Evolutionary conservation across 2,888 invertebrate species (phyloP), one percentile per base, ranked within the genome.

Genomic region (Eristalinus sepulchralis): DNA sequence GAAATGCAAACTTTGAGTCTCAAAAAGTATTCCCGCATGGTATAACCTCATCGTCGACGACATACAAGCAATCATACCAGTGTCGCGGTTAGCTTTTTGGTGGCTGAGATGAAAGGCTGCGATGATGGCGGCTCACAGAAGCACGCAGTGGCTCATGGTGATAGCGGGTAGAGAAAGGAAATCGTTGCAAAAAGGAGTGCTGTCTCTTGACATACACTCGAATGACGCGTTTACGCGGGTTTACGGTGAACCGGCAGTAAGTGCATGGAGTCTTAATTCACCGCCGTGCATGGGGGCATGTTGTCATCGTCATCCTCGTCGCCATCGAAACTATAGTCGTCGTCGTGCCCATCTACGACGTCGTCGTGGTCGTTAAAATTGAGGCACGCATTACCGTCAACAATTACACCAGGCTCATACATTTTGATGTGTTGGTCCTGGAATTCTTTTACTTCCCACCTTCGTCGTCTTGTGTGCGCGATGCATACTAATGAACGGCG

Each of bases 401-500:
- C 76, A 85, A 81, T 81, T 77, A 85, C 84, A 77, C 59, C 71
- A 72, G 63, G 67, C 67, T 67, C 73, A 71, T 81, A 47, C 64
- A 66, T 66, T 77, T 82, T 85, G 77, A 81, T 85, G 85, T 85
- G 77, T 85, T 82, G 64, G 82, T 82, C 82, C 77, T 85, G 85
- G 82, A 82, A 85, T 82, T 85, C 77, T 72, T 55, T 64, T 34
- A 70, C 77, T 85, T 85, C 64, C 73, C 72, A 72, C 71, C 76
- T 84, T 76, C 71, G 66, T 76, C 24, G 67, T 62, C 53, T 57
- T 81, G 39, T 39, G 3, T 72, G 55, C 66, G 77, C 57, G 36
- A 64, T 82, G 85, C 81, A 85, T 82, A 82, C 73, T 85, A 85
- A 85, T 70, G 72, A 81, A 72, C 36, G 27, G 27, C 5, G 2